Evolutionary conservation across 2,888 invertebrate species (phyloP), one percentile per base, ranked within the genome.

Genomic region (Geophilus truncorum): DNA sequence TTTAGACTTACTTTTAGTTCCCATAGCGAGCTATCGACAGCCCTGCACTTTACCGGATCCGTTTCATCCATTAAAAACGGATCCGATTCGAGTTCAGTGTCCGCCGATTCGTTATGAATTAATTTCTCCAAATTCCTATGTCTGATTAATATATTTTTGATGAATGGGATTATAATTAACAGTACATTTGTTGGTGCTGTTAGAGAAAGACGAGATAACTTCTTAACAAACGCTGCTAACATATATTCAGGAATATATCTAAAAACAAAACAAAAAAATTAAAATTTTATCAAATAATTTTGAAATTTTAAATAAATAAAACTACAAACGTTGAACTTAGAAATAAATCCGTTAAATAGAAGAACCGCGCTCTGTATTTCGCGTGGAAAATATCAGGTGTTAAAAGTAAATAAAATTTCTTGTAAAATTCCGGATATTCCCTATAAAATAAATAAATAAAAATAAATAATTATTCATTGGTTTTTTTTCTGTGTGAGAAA

Each of bases 341-440:
- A 87, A 98, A 98, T 82, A 96, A 90, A 86, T 98, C 95, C 0
- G 95, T 91, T 81, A 98, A 90, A 85, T 94, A 93, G 87, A 98
- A 93, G 81, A 98, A 92, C 75, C 96, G 90, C 0, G 93, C 92
- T 87, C 95, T 94, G 88, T 94, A 96, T 85, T 95, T 93, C 12
- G 94, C 95, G 85, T 94, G 93, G 87, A 98, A 95, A 85, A 98
- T 92, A 85, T 93, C 93, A 0, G 96, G 94, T 85, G 94, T 93
- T 85, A 97, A 93, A 92, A 98, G 92, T 23, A 93, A 93, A 89
- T 98, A 98, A n/a, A 98, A 90, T 85, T 97, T 96, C 84, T 92
- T 92, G 88, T 95, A 98, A 86, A 98, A 95, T 86, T 96, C 93
- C 0, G 98, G 97, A 88, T 97, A 97, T 85, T 97, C 94, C 82